These are phyloP conservation scores for Cryptus viduatorius DNA, from an alignment of 2,888 invertebrate species.

Conservation along the genomic window DNA sequence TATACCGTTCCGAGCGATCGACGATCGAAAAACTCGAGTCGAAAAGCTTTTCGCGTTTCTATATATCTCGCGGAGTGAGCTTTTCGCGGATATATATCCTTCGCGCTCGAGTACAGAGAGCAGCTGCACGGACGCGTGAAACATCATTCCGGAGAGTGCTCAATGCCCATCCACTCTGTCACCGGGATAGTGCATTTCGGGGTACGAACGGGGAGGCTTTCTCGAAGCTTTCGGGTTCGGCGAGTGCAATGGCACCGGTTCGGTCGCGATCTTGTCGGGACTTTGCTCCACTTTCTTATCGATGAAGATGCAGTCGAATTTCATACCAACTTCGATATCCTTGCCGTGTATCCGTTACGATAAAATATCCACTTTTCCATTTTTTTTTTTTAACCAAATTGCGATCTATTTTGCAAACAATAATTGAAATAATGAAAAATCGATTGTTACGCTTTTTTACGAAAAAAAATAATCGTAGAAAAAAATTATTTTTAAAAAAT, in stretches of 20 bases:
- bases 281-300: constrained; percentile 51
- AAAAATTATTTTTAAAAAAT: too few relatives aligned
- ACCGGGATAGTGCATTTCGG: constrained; percentile 25
- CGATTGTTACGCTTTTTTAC: too few relatives aligned
- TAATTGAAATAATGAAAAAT: too few relatives aligned
- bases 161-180: constrained; percentile 46
- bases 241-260: neutral
- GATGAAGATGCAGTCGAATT: constrained; percentile 1
- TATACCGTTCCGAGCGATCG: constrained; percentile 33
- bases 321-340: neutral
- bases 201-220: constrained; percentile 1
- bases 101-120: neutral
- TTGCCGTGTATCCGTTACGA: neutral
- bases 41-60: constrained; percentile 51
- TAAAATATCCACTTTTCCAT: neutral
- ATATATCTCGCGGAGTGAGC: neutral
- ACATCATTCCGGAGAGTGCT: constrained; percentile 62
- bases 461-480: too few relatives aligned
- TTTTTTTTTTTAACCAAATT: neutral
- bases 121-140: constrained; percentile 16
- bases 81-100: neutral
- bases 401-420: neutral
- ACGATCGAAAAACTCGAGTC: constrained; percentile 50
- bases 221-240: neutral
- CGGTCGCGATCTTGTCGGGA: constrained; percentile 9